Base-by-base conservation (phyloP, 2,888 invertebrate species). In the Eugnorisma glareosa region DNA sequence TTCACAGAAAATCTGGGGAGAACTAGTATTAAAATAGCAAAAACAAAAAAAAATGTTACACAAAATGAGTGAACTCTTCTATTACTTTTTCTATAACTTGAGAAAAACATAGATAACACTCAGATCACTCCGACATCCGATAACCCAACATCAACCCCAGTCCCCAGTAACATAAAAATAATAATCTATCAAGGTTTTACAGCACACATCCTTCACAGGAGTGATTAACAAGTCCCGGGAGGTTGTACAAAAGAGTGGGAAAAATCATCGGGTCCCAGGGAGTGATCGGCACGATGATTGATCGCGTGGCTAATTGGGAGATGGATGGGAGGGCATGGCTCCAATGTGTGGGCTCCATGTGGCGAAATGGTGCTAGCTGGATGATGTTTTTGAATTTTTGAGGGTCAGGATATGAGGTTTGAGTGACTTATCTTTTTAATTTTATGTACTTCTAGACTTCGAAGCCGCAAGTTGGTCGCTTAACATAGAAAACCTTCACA, bases 221-320 rank as follows among this genome's bases (percentile, higher is more conserved):
- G 94, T 96, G 96, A 96, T 96, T 95, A 95, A 96, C 95, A 95
- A 92, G 95, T 91, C 96, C 94, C 95, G 82, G 76, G 93, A 84
- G 95, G 86, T 87, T 91, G 80, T 89, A 88, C 88, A 89, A 91
- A 92, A 94, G 93, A 94, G 93, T 94, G 93, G 92, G 92, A 95
- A 96, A 95, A 96, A 94, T 95, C 93, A 95, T 95, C 92, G 93
- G 91, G 93, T 93, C 93, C 95, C 87, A 90, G 96, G 96, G 96
- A 95, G 96, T 95, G 95, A 96, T 96, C 95, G 94, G 93, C 88
- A 93, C 95, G 97, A 98, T 98, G 98, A 98, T 98, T 97, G 98
- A 98, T 98, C 97, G 97, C 93, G 90, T 90, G 88, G 95, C 97
- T 98, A 98, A 98, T 98, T 98, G 98, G 97, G 97, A 98, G 98